Conservation (phyloP, 2,113 vertebrate species). For the Caranx melampygus region DNA sequence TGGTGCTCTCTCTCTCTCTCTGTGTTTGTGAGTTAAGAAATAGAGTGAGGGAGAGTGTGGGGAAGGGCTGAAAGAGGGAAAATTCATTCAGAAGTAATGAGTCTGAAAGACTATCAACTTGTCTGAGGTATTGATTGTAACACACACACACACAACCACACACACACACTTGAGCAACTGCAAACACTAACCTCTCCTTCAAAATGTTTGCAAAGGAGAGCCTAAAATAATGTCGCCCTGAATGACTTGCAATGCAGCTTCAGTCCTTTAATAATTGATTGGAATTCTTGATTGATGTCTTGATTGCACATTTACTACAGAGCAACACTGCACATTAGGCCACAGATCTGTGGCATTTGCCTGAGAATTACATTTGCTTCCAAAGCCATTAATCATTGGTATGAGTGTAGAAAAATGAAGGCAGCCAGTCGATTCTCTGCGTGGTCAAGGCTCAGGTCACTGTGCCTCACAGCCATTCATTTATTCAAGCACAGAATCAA, state of each 20-base stretch:
- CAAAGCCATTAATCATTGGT: constrained; percentile 46
- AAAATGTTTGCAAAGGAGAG: constrained; percentile 35
- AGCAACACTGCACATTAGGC: constrained; percentile 34
- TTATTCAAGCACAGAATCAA: constrained; percentile 8
- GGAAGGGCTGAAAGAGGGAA: constrained; percentile 16
- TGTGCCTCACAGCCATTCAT: neutral
- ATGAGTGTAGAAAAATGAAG: neutral
- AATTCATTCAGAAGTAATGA: constrained; percentile 59
- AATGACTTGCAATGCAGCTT: constrained; percentile 27
- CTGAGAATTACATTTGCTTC: constrained; percentile 46
- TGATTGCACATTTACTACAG: constrained; percentile 58
- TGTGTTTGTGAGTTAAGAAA: constrained; percentile 40
- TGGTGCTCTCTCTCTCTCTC: constrained; percentile 28
- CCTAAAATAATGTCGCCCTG: constrained; percentile 31
- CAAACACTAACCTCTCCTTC: constrained; percentile 28
- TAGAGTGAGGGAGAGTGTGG: neutral
- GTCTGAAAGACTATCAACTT: constrained; percentile 46
- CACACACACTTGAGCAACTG: constrained; percentile 4
- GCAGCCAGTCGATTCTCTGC: constrained; percentile 5
- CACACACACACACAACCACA: neutral
- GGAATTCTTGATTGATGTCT: constrained; percentile 59
- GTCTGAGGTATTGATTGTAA: constrained; percentile 43
- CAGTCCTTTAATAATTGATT: constrained; percentile 60
- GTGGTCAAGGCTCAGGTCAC: neutral
- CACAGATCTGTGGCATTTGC: constrained; percentile 42